Percentiles rank a stretch among this genome's conserved stretches.
These are phyloP conservation scores for Ciconia stormi DNA, from an alignment of 2,113 vertebrate genomes.

Conservation along the genomic window DNA sequence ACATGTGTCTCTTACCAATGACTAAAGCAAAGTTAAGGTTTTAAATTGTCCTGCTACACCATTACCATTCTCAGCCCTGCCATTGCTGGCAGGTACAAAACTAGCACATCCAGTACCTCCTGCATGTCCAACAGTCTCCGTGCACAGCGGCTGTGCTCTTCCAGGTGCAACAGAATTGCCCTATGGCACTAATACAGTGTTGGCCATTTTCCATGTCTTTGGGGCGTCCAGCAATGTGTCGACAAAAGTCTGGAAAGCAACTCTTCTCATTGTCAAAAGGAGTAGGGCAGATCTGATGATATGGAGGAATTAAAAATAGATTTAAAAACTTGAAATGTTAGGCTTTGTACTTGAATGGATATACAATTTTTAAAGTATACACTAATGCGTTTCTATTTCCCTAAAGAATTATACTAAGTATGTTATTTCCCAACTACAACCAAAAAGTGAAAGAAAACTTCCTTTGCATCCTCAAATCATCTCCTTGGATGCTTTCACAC, in stretches of 20 bases:
- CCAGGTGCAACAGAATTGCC: rapidly evolving
- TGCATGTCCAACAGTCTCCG: not conserved
- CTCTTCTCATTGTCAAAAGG: not conserved
- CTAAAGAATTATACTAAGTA: not conserved
- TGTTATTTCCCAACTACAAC: not conserved
- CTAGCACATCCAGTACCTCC: not conserved
- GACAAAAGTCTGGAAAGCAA: not conserved
- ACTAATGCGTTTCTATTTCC: rapidly evolving
- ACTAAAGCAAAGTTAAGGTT: not conserved
- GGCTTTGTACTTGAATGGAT: not conserved
- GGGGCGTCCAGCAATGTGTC: rapidly evolving
- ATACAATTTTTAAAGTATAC: not conserved
- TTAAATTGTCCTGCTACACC: not conserved
- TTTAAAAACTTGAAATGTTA: not conserved
- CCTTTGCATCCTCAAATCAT: not conserved
- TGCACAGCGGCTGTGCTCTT: not conserved
- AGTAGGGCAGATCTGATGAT: not conserved
- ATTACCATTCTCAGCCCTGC: not conserved
- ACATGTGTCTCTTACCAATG: not conserved
- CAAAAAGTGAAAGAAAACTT: not conserved
- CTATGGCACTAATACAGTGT: not conserved
- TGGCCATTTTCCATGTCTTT: not conserved
- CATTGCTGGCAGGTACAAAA: not conserved
- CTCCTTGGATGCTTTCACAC: not conserved
- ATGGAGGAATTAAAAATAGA: not conserved